Percentiles rank a stretch among this genome's conserved stretches.
Evolutionary conservation across 53 echinoderm and acorn worm genomes (phyloP).

Genomic region (Holothuria leucospilota): DNA sequence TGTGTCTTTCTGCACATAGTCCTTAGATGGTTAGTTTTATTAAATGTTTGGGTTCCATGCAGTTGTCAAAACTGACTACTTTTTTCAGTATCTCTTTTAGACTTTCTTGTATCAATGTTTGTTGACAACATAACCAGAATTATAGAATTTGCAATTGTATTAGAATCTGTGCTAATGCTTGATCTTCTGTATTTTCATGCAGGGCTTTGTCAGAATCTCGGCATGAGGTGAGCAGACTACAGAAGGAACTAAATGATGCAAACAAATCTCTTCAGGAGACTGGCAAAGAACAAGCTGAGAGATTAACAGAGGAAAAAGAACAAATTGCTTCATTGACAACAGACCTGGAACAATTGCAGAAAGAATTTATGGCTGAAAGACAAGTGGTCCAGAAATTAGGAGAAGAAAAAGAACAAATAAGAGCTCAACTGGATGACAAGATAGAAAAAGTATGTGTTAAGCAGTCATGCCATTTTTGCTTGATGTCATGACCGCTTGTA

Average conservation of each 20-base stretch:
- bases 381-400: slow-evolving; percentile 7
- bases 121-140: too few relatives aligned
- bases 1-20: too few relatives aligned
- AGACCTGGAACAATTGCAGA: slow-evolving; percentile 35
- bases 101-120: too few relatives aligned
- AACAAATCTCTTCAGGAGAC: not conserved
- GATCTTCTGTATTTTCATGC: too few relatives aligned
- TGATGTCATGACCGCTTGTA: too few relatives aligned
- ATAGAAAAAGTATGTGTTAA: slow-evolving; percentile 16
- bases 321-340: not conserved
- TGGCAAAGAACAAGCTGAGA: slow-evolving; percentile 9
- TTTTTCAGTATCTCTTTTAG: too few relatives aligned
- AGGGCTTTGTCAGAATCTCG: slow-evolving; percentile 31
- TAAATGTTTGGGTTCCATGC: too few relatives aligned
- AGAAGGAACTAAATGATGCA: not conserved
- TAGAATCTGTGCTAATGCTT: too few relatives aligned
- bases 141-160: too few relatives aligned
- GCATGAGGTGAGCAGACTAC: not conserved
- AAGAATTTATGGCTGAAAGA: slow-evolving; percentile 29
- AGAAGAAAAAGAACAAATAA: not conserved
- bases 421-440: slow-evolving; percentile 20
- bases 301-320: not conserved
- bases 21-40: too few relatives aligned
- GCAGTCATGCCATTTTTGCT: not conserved
- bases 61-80: too few relatives aligned